Base-by-base conservation (phyloP, 2,113 vertebrate genomes). In the Microcebus griseorufus region DNA sequence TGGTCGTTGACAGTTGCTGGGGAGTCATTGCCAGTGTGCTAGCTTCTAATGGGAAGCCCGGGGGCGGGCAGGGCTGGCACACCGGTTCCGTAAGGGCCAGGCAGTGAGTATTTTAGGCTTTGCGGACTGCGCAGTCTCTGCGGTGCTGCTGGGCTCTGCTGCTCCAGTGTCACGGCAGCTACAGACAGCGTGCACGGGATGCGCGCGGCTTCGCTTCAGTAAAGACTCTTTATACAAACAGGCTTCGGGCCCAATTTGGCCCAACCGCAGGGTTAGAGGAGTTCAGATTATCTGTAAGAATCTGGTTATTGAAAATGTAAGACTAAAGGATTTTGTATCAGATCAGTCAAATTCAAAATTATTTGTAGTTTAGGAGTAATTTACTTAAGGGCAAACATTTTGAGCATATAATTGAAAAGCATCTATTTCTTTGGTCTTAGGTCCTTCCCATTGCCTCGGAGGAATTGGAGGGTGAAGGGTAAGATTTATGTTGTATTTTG, bases 391-490 rank as follows among this genome's bases (percentile, higher is more conserved):
- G 53, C 81, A 91, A 34, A 9, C 23, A 60, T 48, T 69, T 64
- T 85, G 53, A 73, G 25, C 3, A 0, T 32, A 1, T 51, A 22
- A 73, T 81, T 94, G 48, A 88, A 98, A 97, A 79, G 76, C 45
- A 3, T 64, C 22, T 98, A 3, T 39, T 23, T 69, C 90, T 97
- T 90, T 96, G 18, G 42, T 65, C 53, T 95, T 97, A 99, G 99
- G 98, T 99, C 73, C 98, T 99, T 87, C 97, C 99, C 75, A 99
- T 99, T 97, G 42, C 99, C 42, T 75, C 99, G 67, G 99, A 99
- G 88, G 99, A 99, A 20, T 95, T 99, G 97, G 99, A 99, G 95
- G 99, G 99, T 48, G 99, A 99, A 97, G 99, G 99, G 99, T 99
- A 99, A 99, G 99, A 96, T 48, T 79, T 92, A 34, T 37, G 3